Base-by-base conservation (phyloP, 1,140 invertebrate species). In the Dendrolimus kikuchii region DNA sequence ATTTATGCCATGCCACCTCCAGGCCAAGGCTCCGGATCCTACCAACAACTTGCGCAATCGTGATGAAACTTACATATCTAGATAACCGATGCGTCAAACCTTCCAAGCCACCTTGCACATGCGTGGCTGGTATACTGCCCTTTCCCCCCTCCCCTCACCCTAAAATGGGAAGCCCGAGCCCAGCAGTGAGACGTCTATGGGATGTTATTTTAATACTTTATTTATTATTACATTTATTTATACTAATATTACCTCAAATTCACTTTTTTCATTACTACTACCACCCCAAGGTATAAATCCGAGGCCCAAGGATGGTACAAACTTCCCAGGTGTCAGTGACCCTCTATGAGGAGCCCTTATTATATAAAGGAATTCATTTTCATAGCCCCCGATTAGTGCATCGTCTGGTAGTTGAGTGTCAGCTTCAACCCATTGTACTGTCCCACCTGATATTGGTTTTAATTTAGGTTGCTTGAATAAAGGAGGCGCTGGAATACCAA, bases 261-360 rank as follows among this genome's bases (percentile, higher is more conserved):
- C 88, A 23, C 68, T 59, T 65, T 92, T 92, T 38, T 87, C 88
- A 69, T 94, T 91, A 65, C 93, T 92, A 5, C 70, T 77, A 41
- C 93, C 93, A 36, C 93, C 93, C 92, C 93, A 95, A 10, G 94
- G 69, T 1, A 95, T 74, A 66, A 93, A 95, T 59, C 89, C 91
- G 0, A 90, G 88, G 8, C 90, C 89, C 62, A 93, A 90, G 2
- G 90, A 90, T 2, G 91, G 89, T 46, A 92, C 87, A 51, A 93
- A 85, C 76, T 93, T 93, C 5, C 93, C 93, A 46, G 92, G 92
- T 51, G 93, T 88, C n/a, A 93, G 64, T 38, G 89, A 91, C 40
- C 91, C 91, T 8, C 54, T 88, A 60, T 91, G 89, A n/a, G 69
- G 57, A 9, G 89, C 90, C 53, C 92, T 78, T 1, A 90, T 90